These are phyloP conservation scores for Eulemur macaco DNA, from an alignment of 2,113 vertebrate species.

Conservation along the genomic window DNA sequence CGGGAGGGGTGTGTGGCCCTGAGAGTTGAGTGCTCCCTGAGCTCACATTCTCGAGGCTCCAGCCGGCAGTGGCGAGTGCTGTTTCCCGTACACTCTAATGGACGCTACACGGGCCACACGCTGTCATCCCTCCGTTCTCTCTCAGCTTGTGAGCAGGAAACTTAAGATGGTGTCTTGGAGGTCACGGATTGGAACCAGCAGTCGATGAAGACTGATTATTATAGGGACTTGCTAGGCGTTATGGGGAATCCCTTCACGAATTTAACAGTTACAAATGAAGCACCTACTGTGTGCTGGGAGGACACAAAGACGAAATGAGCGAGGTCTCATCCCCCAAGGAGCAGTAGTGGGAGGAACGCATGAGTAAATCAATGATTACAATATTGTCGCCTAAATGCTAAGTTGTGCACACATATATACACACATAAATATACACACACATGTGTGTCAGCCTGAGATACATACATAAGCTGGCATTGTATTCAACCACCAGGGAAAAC, in stretches of 20 bases:
- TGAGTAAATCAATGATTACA: background rate
- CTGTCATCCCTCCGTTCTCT: background rate
- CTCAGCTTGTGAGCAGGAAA: background rate
- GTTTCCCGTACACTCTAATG: background rate
- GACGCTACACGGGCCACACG: rapidly evolving
- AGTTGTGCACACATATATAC: background rate
- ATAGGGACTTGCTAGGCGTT: background rate
- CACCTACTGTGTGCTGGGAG: background rate
- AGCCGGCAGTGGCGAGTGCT: background rate
- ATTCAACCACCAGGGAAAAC: background rate
- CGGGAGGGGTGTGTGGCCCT: background rate
- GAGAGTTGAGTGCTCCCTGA: background rate
- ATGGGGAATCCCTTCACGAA: background rate
- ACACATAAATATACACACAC: too few species aligned
- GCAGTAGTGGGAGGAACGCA: background rate
- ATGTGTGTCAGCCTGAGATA: background rate
- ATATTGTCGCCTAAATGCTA: background rate
- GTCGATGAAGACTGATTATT: background rate
- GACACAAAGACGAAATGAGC: background rate
- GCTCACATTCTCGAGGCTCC: background rate
- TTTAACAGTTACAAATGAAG: background rate
- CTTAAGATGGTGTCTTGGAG: background rate
- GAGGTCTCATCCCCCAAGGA: background rate
- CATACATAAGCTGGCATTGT: background rate
- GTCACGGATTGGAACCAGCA: background rate